Evolutionary conservation across 2,113 vertebrate species (phyloP).

Genomic region (Bombycilla garrulus): DNA sequence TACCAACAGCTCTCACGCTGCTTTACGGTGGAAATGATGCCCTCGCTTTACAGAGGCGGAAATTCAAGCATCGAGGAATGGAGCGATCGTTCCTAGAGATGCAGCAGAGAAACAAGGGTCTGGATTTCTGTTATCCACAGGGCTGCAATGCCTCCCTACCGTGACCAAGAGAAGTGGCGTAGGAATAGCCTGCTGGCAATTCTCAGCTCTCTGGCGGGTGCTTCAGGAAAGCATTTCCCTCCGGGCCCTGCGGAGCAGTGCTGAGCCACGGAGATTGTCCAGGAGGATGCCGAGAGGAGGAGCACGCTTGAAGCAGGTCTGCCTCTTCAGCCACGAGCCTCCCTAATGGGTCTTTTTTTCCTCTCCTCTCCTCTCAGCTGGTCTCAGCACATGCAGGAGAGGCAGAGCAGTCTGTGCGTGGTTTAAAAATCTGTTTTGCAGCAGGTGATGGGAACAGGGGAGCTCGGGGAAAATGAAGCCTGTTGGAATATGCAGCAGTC

Average conservation of each 20-base stretch:
- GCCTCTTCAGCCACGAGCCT: not conserved
- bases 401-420: not conserved
- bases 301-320: not conserved
- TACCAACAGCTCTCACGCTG: not conserved
- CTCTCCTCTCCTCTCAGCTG: not conserved
- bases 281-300: not conserved
- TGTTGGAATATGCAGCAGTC: not conserved
- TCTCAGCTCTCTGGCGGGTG: not conserved
- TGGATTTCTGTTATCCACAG: not conserved
- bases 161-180: fast-evolving
- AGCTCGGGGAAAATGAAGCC: fast-evolving
- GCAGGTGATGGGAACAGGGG: not conserved
- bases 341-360: not conserved
- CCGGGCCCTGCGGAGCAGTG: not conserved
- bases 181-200: not conserved
- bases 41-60: not conserved
- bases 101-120: not conserved
- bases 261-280: not conserved
- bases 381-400: not conserved
- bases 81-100: not conserved
- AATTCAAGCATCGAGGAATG: not conserved
- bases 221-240: not conserved
- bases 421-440: not conserved
- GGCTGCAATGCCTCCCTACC: not conserved
- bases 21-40: not conserved